These are phyloP conservation scores for Agrochola lota DNA, from an alignment of 2,888 invertebrate genomes.

Conservation along the genomic window DNA sequence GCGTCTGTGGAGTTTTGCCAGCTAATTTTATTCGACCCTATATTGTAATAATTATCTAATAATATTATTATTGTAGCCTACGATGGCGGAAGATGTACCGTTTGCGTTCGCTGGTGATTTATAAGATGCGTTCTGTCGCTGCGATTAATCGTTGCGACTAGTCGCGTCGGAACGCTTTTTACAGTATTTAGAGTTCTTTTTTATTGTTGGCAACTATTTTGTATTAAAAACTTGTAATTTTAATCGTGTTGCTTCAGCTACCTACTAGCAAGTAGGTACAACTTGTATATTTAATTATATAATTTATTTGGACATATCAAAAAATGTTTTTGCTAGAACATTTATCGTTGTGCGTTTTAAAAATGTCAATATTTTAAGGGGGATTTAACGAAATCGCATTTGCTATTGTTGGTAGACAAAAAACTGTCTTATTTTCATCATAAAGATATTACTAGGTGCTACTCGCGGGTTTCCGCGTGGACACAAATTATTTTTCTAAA, in stretches of 20 bases:
- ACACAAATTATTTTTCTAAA: no score
- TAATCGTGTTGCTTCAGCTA: slow-evolving; percentile 25
- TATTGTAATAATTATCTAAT: slow-evolving; percentile 29
- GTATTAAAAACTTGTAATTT: slow-evolving; percentile 45
- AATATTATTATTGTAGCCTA: slow-evolving; percentile 39
- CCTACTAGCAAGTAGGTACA: slow-evolving; percentile 22
- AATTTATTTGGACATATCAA: slow-evolving; percentile 60
- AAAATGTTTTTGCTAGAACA: slow-evolving; percentile 26
- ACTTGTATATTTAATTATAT: slow-evolving; percentile 53
- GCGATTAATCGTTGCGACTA: slow-evolving; percentile 34
- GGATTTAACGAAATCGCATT: slow-evolving; percentile 11
- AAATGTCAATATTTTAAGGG: not conserved
- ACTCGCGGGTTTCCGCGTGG: no score
- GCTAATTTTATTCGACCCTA: not conserved
- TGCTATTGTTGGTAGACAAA: no score
- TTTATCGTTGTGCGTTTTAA: slow-evolving; percentile 30
- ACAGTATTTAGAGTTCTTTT: slow-evolving; percentile 56
- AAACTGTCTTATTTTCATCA: not conserved
- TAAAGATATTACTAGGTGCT: not conserved
- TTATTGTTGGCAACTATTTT: slow-evolving; percentile 56
- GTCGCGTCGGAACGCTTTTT: slow-evolving; percentile 31
- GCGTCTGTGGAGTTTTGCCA: not conserved
- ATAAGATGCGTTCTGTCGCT: slow-evolving; percentile 17
- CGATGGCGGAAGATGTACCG: slow-evolving; percentile 33
- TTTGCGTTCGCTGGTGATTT: slow-evolving; percentile 25